Conservation (phyloP, 2,113 vertebrate species). For the Elephas maximus region DNA sequence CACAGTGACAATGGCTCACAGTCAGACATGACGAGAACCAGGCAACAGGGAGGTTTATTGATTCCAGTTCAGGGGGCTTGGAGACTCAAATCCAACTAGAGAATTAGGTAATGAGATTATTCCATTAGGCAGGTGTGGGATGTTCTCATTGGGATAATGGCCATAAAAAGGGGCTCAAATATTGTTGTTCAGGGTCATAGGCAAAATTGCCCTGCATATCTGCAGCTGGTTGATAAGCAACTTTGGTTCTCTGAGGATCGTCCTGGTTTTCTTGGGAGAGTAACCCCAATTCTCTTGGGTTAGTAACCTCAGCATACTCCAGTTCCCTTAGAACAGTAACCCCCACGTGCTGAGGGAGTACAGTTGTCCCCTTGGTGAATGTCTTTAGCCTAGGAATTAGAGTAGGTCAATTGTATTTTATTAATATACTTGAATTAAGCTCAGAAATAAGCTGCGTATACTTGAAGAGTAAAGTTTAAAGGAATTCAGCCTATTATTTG, state of each 20-base stretch:
- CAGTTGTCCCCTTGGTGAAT: not conserved
- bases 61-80: not conserved
- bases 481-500: not conserved
- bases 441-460: not conserved
- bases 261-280: not conserved
- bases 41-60: not conserved
- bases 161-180: not conserved
- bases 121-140: not conserved
- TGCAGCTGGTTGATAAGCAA: not conserved
- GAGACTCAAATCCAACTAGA: not conserved
- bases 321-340: not conserved
- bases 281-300: not conserved
- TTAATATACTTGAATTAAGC: not conserved
- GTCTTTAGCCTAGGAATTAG: conserved; percentile 9
- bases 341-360: not conserved
- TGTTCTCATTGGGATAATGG: not conserved
- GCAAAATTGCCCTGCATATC: not conserved
- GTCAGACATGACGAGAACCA: not conserved
- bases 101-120: not conserved
- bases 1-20: not conserved
- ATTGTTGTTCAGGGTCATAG: not conserved
- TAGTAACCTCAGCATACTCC: not conserved
- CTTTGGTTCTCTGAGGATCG: not conserved
- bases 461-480: not conserved
- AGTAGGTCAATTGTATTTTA: not conserved